Base-by-base conservation (phyloP, 1,140 invertebrate genomes). In the Acromyrmex heyeri region DNA sequence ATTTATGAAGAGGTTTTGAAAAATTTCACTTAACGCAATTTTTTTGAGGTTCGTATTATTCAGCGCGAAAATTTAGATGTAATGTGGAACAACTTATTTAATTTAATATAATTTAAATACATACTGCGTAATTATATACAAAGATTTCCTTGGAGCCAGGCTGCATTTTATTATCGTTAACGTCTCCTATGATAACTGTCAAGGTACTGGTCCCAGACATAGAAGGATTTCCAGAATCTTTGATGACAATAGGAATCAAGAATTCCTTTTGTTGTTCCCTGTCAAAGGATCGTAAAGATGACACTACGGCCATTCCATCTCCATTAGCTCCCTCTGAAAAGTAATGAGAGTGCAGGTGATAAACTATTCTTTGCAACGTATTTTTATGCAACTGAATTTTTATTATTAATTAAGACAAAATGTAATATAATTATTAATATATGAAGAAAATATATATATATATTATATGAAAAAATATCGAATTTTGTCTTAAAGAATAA, bases 111-210 rank as follows among this genome's bases (percentile, higher is more conserved):
- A 57, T 38, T 16, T 44, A 24, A 86, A 70, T 72, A 93, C 94
- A 92, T 95, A 97, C 97, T 95, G 96, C 97, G 87, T 99, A 99
- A 95, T 99, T 99, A 94, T 99, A 99, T 0, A 99, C 98, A 93
- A 99, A 98, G 88, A 99, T 99, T 86, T 99, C 98, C 95, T 99
- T 99, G 1, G 97, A 97, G 0, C 99, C 99, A 0, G 98, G 98
- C 92, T 98, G 97, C 98, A 99, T 99, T 95, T 98, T 98, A 95
- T 99, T 99, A 92, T 99, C 99, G 94, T 99, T 99, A 1, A 98
- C 97, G 93, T 99, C 99, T 27, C 99, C 99, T 91, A 99, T 99
- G 27, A 99, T 98, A 8, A 99, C 98, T 0, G 98, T 99, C 6
- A 99, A 94, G 0, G 98, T 99, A 90, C 98, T 99, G 2, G 99